Evolutionary conservation across 1,140 invertebrate species (phyloP), one percentile per base, ranked within the genome.

Genomic region (Pachyrhynchus sulphureomaculatus): DNA sequence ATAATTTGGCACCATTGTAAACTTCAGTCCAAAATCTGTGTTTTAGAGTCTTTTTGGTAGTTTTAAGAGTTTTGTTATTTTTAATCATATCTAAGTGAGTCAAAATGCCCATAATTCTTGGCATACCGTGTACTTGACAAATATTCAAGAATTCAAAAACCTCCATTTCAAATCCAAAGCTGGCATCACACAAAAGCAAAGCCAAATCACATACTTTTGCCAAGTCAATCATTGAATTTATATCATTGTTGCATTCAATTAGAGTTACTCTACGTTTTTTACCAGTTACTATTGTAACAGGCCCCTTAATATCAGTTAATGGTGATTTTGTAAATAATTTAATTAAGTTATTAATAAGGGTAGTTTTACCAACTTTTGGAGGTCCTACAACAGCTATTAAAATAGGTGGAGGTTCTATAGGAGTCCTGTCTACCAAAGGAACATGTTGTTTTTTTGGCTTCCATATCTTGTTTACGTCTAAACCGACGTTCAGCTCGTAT

Each of bases 91-190:
- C 98, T 18, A 99, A 81, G 81, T 99, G 98, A 10, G 95, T 99
- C 0, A 99, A 77, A 0, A 99, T 91, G 17, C 96, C 96, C 94
- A 99, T 98, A 10, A 99, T 90, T 71, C 93, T 87, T 2, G 96
- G 97, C 89, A 99, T 97, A 2, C 97, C 97, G 78, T 99, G 96
- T 10, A 96, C 92, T 80, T 99, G 95, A 71, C 96, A 99, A 52
- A 99, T 98, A 72, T 99, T 99, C 1, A 99, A 79, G 76, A 99
- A 99, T 76, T 99, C 98, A 79, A 99, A 99, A 41, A 95, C 91
- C 77, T 99, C 97, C 96, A 99, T 99, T 79, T 99, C 97, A 79
- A 99, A 98, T 0, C 97, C 97, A 80, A 97, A 98, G 62, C 93
- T 98, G 0, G 96, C 96, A 81, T 99, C 96, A 47, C 98, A 89